phyloP scores from a whole-genome alignment of 2,797 vertebrate species.

The Scomberomorus guttatus region DNA sequence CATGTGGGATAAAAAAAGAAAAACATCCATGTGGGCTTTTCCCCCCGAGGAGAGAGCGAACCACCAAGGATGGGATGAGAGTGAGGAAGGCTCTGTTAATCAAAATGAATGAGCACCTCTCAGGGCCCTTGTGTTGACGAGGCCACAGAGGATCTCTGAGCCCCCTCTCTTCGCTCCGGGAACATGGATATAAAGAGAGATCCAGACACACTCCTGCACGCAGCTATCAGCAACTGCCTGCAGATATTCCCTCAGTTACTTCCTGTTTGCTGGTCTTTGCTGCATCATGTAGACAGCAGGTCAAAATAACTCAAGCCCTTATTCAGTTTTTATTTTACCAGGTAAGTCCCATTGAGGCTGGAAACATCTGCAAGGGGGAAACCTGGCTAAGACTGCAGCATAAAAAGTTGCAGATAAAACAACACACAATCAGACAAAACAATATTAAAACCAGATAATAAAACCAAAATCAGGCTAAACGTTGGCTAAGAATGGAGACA shows the following conservation, averaged over 20 bases:
- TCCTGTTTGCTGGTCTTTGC: slow-evolving; percentile 34
- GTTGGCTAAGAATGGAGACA: too few species aligned
- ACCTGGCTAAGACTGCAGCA: too few species aligned
- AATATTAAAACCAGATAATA: not conserved
- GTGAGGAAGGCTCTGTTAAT: slow-evolving; percentile 73
- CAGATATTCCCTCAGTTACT: slow-evolving; percentile 4
- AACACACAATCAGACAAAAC: too few species aligned
- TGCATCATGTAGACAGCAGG: slow-evolving; percentile 4
- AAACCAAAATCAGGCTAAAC: not conserved
- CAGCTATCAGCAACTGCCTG: not conserved
- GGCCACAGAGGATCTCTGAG: slow-evolving; percentile 43
- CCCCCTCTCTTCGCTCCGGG: not conserved
- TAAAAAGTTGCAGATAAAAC: too few species aligned
- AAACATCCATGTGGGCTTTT: slow-evolving; percentile 70
- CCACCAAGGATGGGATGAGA: slow-evolving; percentile 64
- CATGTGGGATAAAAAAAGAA: slow-evolving; percentile 75
- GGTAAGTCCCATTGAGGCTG: too few species aligned
- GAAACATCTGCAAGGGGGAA: too few species aligned
- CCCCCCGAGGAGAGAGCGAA: slow-evolving; percentile 65
- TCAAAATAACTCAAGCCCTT: slow-evolving; percentile 6
- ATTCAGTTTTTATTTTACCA: not conserved
- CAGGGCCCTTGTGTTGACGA: slow-evolving; percentile 50
- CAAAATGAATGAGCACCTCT: slow-evolving; percentile 77
- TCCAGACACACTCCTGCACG: slow-evolving; percentile 47
- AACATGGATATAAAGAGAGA: slow-evolving; percentile 49